These are phyloP conservation scores for Isichthys henryi DNA, from an alignment of 2,113 vertebrate genomes.

Conservation along the genomic window DNA sequence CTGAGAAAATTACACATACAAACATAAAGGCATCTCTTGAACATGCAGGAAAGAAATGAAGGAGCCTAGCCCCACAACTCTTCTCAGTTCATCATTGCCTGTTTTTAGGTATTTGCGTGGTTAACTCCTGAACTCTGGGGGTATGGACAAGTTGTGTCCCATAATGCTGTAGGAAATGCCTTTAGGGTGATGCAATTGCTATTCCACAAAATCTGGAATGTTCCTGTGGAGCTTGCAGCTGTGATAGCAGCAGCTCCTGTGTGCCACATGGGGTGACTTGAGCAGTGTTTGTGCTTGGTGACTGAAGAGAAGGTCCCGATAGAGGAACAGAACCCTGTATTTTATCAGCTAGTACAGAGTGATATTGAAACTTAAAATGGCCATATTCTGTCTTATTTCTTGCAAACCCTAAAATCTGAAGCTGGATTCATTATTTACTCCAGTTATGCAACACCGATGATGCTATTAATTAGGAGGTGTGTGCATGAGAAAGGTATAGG, in stretches of 20 bases:
- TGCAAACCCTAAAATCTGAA: background rate
- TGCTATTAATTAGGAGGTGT: background rate
- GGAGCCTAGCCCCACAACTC: background rate
- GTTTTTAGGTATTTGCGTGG: constrained; percentile 17
- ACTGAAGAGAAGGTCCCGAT: constrained; percentile 14
- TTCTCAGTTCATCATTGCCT: constrained; percentile 17
- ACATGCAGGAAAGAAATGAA: background rate
- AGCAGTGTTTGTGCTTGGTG: background rate
- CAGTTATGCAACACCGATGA: background rate
- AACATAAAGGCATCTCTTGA: background rate
- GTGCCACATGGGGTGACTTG: constrained; percentile 3
- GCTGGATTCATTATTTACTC: background rate
- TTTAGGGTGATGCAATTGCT: constrained; percentile 43
- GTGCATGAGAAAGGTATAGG: background rate
- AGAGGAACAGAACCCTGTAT: background rate
- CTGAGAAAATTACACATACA: background rate
- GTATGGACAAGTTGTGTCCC: constrained; percentile 40
- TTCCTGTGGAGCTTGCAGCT: constrained; percentile 33
- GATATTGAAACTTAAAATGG: background rate
- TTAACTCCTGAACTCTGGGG: constrained; percentile 4
- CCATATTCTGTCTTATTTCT: background rate
- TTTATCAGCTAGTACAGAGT: background rate
- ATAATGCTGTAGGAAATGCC: constrained; percentile 57
- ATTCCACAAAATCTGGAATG: constrained; percentile 27
- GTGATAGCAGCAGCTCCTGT: constrained; percentile 34